Conservation (phyloP, 2,888 invertebrate species). For the Physocephala rufipes region DNA sequence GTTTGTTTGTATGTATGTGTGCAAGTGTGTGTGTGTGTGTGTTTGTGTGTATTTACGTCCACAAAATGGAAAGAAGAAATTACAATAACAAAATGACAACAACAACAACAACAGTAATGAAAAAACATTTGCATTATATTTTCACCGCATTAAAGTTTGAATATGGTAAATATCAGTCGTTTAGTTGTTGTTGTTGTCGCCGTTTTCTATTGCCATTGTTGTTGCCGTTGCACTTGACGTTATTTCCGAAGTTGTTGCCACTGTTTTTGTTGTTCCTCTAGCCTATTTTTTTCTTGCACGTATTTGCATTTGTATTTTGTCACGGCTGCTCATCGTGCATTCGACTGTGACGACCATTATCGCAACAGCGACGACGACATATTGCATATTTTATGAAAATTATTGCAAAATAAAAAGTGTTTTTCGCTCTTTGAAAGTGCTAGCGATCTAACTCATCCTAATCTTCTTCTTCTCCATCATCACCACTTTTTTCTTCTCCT, state of each 20-base stretch:
- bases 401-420: conserved; percentile 14
- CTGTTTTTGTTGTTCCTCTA: conserved; percentile 8
- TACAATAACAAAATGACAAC: conserved; percentile 9
- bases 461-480: background rate
- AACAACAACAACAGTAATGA: background rate
- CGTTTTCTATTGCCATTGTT: no score
- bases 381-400: conserved; percentile 23
- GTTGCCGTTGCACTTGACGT: background rate
- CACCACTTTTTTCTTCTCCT: no score
- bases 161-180: background rate
- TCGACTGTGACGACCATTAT: background rate
- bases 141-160: conserved; percentile 16
- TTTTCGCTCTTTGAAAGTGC: background rate
- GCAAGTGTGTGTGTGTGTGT: no score
- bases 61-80: background rate
- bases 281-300: no score
- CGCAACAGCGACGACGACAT: background rate
- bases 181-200: background rate
- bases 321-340: conserved; percentile 2
- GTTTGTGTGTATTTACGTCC: no score
- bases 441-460: background rate
- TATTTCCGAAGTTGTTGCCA: conserved; percentile 9
- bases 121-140: conserved; percentile 10
- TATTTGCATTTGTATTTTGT: background rate
- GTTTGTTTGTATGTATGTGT: no score